A percentile compares a stretch with the other conserved stretches of the same genome.
These are phyloP conservation scores for Augochlorella aurata DNA, from an alignment of 2,888 invertebrate genomes.

Conservation along the genomic window DNA sequence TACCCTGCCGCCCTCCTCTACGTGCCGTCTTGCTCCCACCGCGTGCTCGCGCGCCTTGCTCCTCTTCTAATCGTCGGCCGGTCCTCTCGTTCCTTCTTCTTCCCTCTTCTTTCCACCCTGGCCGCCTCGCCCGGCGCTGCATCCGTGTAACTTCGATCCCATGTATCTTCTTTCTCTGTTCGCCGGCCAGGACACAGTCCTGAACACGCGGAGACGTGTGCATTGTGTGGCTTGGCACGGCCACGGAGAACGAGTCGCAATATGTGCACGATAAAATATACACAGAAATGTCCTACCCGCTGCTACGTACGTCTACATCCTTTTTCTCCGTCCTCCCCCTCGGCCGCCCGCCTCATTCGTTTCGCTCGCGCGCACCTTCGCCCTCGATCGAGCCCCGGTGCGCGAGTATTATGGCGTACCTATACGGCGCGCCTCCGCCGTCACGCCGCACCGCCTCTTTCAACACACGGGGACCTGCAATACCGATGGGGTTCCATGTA, in stretches of 20 bases:
- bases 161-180: slow-evolving; percentile 43
- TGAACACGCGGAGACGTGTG: slow-evolving; percentile 33
- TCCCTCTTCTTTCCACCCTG: slow-evolving; percentile 17
- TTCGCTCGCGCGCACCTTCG: not conserved
- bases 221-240: slow-evolving; percentile 64
- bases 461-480: slow-evolving; percentile 56
- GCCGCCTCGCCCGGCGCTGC: slow-evolving; percentile 38
- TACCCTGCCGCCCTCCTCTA: not conserved
- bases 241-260: slow-evolving; percentile 67
- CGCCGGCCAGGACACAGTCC: slow-evolving; percentile 15
- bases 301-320: slow-evolving; percentile 49
- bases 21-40: too few species aligned
- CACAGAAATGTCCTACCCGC: slow-evolving; percentile 65
- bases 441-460: slow-evolving; percentile 38
- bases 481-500: slow-evolving; percentile 65
- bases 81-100: not conserved
- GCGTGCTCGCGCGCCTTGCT: too few species aligned
- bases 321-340: slow-evolving; percentile 36
- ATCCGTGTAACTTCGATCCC: slow-evolving; percentile 59
- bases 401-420: slow-evolving; percentile 33
- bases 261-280: slow-evolving; percentile 72
- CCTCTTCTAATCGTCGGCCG: not conserved
- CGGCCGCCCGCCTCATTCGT: not conserved
- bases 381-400: slow-evolving; percentile 15
- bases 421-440: slow-evolving; percentile 20